A percentile compares a stretch with the other conserved stretches of the same genome.
These are phyloP conservation scores for Galeruca laticollis DNA, from an alignment of 2,888 invertebrate genomes.

Conservation along the genomic window DNA sequence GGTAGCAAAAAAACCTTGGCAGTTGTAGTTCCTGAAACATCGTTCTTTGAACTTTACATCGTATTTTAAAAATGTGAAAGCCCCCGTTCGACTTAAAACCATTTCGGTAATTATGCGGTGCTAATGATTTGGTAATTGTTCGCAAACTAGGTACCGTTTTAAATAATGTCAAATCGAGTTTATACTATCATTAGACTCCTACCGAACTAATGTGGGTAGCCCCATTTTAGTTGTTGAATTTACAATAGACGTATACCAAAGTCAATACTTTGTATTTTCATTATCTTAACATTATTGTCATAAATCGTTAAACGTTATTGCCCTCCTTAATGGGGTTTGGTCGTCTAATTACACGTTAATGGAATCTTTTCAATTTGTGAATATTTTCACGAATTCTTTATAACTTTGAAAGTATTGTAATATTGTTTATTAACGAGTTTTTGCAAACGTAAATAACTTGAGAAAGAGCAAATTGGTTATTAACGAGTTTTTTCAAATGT, in stretches of 20 bases:
- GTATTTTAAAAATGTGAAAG: constrained; percentile 1
- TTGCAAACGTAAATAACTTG: not conserved
- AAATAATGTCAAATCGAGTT: not conserved
- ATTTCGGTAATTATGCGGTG: constrained; percentile 10
- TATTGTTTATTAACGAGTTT: not conserved
- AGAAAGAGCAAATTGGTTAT: too few species aligned
- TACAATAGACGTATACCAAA: not conserved
- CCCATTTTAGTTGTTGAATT: not conserved
- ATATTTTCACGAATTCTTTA: not conserved
- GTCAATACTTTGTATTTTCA: constrained; percentile 7
- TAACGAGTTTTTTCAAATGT: too few species aligned
- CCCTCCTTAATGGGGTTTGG: constrained; percentile 2
- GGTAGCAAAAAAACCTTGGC: too few species aligned
- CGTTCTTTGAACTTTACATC: constrained; percentile 5
- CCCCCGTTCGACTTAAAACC: not conserved
- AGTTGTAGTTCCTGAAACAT: too few species aligned
- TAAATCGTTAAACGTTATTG: constrained; percentile 1
- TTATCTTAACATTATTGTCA: not conserved
- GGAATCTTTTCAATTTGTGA: not conserved
- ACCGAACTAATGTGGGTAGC: not conserved
- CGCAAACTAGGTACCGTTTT: constrained; percentile 15
- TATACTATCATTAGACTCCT: not conserved
- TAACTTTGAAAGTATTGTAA: not conserved
- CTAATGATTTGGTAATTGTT: constrained; percentile 10
- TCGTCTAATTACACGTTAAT: not conserved